Evolutionary conservation across 2,113 vertebrate genomes (phyloP).

Genomic region (Uria lomvia): DNA sequence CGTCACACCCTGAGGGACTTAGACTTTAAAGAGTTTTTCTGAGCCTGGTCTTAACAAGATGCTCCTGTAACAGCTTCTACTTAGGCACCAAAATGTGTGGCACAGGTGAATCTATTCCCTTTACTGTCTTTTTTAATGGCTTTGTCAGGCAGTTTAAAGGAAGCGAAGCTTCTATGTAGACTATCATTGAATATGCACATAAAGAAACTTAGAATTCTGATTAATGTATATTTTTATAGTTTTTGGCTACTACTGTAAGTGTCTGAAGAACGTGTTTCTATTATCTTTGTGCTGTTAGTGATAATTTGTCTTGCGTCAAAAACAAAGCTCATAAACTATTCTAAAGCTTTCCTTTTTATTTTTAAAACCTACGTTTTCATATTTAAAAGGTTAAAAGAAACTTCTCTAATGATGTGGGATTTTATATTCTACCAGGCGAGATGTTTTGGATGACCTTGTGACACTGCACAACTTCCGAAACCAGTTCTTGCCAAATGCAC

Average conservation of each 20-base stretch:
- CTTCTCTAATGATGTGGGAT: background rate
- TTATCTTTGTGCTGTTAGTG: background rate
- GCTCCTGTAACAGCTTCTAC: background rate
- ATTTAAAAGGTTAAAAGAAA: background rate
- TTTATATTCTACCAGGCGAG: constrained; percentile 77
- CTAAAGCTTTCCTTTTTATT: background rate
- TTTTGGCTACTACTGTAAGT: background rate
- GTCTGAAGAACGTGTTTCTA: background rate
- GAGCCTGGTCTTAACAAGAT: background rate
- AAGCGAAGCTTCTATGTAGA: background rate
- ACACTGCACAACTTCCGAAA: constrained; percentile 98
- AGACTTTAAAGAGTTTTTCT: background rate
- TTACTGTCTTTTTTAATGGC: background rate
- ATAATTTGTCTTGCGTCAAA: background rate
- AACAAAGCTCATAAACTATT: background rate
- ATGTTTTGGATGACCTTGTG: constrained; percentile 97
- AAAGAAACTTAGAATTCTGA: background rate
- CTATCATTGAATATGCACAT: background rate
- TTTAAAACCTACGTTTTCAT: background rate
- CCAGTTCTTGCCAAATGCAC: constrained; percentile 96
- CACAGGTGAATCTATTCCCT: background rate
- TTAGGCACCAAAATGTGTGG: background rate
- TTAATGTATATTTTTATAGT: background rate
- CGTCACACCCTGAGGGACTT: background rate
- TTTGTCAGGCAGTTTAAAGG: background rate